Evolutionary conservation across 2,888 invertebrate species (phyloP).

Genomic region (Choristoneura rosaceana): DNA sequence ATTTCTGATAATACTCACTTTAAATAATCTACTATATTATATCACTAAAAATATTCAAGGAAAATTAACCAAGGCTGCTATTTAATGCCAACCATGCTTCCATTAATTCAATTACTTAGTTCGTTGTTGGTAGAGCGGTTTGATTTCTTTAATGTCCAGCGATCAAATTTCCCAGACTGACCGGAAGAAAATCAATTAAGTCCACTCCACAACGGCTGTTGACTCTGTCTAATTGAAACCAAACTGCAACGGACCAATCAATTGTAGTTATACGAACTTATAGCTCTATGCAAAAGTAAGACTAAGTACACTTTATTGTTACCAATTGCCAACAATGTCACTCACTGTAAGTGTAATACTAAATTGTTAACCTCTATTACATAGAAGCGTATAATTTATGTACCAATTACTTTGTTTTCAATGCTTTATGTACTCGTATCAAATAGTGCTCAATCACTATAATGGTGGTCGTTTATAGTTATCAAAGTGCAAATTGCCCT

Average conservation of each 20-base stretch:
- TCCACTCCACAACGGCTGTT: constrained; percentile 62
- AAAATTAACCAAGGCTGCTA: background rate
- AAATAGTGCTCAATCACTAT: constrained; percentile 47
- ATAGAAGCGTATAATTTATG: constrained; percentile 17
- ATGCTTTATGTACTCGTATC: constrained; percentile 21
- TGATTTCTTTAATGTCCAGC: constrained; percentile 45
- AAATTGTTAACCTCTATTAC: constrained; percentile 1
- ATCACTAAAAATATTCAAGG: background rate
- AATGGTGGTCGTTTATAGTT: constrained; percentile 56
- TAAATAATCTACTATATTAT: background rate
- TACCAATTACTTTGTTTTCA: constrained; percentile 43
- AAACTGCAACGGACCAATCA: constrained; percentile 69
- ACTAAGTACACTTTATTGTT: constrained; percentile 34
- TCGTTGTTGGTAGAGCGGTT: constrained; percentile 23
- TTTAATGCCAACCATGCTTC: constrained; percentile 20
- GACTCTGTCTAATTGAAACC: constrained; percentile 77
- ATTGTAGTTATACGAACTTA: constrained; percentile 57
- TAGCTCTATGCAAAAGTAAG: constrained; percentile 45
- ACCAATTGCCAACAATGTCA: constrained; percentile 28
- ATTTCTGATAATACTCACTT: too few species aligned
- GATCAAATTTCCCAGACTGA: constrained; percentile 52
- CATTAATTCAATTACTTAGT: constrained; percentile 12
- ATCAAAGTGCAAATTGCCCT: constrained; percentile 58
- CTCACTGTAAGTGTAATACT: background rate
- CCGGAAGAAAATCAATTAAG: constrained; percentile 63